Evolutionary conservation across 2,888 invertebrate species (phyloP).

Genomic region (Drosophila neonasuta): DNA sequence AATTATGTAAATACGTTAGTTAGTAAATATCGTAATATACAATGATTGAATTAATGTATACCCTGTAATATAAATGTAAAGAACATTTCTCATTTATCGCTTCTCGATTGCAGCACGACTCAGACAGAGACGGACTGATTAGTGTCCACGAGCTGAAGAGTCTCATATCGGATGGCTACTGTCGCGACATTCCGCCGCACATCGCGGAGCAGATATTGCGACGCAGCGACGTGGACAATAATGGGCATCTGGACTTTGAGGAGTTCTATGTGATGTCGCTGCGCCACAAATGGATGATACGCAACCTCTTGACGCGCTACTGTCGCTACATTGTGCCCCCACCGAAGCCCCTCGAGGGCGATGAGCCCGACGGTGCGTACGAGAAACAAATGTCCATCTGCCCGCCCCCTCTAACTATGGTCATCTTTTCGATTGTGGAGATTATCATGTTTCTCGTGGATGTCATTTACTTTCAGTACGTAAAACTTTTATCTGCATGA

Average conservation of each 20-base stretch:
- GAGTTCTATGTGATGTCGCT: slow-evolving; percentile 87
- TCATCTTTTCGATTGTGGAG: slow-evolving; percentile 93
- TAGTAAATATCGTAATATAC: background rate
- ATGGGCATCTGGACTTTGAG: slow-evolving; percentile 86
- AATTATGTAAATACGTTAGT: background rate
- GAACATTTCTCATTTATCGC: background rate
- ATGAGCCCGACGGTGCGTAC: slow-evolving; percentile 88
- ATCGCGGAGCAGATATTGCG: slow-evolving; percentile 87
- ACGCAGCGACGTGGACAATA: slow-evolving; percentile 85
- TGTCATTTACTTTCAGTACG: slow-evolving; percentile 81
- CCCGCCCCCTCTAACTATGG: slow-evolving; percentile 96
- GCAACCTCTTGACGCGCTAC: slow-evolving; percentile 76
- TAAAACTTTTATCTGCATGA: slow-evolving; percentile 4
- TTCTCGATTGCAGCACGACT: slow-evolving; percentile 85
- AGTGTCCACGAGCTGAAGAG: slow-evolving; percentile 85
- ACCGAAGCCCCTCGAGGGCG: slow-evolving; percentile 79
- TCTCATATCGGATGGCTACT: slow-evolving; percentile 78
- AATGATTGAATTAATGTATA: background rate
- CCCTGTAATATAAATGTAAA: too few relatives aligned
- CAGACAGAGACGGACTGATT: slow-evolving; percentile 87
- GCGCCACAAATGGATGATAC: slow-evolving; percentile 83
- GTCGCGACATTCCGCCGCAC: slow-evolving; percentile 86
- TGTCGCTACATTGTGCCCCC: slow-evolving; percentile 80
- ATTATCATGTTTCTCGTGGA: slow-evolving; percentile 87
- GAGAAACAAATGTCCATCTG: slow-evolving; percentile 95